Evolutionary conservation across 2,888 invertebrate genomes (phyloP), one percentile per base, ranked within the genome.

Genomic region (Uloborus plumipes): DNA sequence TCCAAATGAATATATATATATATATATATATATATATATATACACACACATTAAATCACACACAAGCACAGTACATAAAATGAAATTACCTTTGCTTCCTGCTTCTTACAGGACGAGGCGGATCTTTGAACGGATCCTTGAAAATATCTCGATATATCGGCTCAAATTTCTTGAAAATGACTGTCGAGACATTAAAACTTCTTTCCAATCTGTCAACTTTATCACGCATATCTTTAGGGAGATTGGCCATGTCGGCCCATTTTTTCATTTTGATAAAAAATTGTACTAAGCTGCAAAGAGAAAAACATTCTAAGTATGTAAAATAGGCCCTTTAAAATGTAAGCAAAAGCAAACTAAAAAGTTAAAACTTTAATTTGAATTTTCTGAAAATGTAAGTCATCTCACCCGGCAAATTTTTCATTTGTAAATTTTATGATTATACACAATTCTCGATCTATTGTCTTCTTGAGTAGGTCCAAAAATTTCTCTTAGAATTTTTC

Each of bases 241-340:
- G 92, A 85, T 93, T 93, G 0, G 96, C 94, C 96, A 99, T 97
- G 87, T 97, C 96, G 84, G 94, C 93, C 98, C 98, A 99, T 88
- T 94, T 94, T 88, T 95, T 94, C 88, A 97, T 96, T 91, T 98
- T 98, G 85, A 93, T 93, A 88, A 98, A 97, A 90, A 99, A 99
- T 87, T 98, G 95, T 84, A 95, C 94, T 84, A 98, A 91, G 88
- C 97, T 97, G 90, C 84, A 91, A 91, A 86, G 86, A 58, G 26
- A 71, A 69, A 22, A 39, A 39, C 9, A 39, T 39, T 39, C 9
- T 39, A 39, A 39, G 1, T 11, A n/a, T 9, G 59, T 20, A 64
- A 64, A 64, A 16, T 9, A 39, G 3, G 11, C 39, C 11, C 0
- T 39, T 31, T 3, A 64, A 64, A 47, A 64, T 16, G 15, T 64